Conservation (phyloP, 2,113 vertebrate genomes). For the Psilopsiagon aymara region DNA sequence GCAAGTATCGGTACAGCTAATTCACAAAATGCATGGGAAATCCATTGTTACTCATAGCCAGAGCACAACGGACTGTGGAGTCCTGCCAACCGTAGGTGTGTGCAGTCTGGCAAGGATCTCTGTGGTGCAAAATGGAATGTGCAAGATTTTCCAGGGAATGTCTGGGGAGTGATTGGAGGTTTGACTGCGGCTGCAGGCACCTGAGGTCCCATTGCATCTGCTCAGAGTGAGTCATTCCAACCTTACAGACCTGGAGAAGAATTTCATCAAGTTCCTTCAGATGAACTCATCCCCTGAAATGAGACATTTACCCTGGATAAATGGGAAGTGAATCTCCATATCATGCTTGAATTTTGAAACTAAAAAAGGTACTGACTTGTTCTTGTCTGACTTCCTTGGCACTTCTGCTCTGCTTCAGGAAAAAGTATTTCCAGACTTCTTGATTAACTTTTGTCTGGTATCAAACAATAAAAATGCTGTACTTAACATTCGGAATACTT, state of each 20-base stretch:
- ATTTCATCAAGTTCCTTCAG: background rate
- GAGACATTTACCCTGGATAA: background rate
- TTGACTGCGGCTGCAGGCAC: background rate
- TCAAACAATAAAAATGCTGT: background rate
- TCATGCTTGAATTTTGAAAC: background rate
- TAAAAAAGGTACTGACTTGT: background rate
- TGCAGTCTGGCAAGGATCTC: background rate
- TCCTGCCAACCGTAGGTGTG: background rate
- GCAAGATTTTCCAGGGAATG: background rate
- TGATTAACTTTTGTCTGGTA: background rate
- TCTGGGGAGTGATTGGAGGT: rapidly evolving
- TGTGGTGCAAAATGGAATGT: background rate
- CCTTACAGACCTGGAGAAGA: rapidly evolving
- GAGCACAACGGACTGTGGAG: background rate
- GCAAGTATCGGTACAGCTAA: background rate
- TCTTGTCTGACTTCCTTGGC: background rate
- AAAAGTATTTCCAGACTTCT: background rate
- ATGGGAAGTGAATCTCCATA: background rate
- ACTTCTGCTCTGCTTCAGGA: background rate
- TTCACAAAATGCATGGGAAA: background rate
- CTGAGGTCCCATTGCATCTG: background rate
- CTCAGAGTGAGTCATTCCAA: rapidly evolving
- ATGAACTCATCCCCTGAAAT: background rate
- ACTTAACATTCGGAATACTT: background rate
- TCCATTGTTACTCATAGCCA: background rate